Evolutionary conservation across 2,797 vertebrate genomes (phyloP).

Genomic region (Ptychobarbus kaznakovi): DNA sequence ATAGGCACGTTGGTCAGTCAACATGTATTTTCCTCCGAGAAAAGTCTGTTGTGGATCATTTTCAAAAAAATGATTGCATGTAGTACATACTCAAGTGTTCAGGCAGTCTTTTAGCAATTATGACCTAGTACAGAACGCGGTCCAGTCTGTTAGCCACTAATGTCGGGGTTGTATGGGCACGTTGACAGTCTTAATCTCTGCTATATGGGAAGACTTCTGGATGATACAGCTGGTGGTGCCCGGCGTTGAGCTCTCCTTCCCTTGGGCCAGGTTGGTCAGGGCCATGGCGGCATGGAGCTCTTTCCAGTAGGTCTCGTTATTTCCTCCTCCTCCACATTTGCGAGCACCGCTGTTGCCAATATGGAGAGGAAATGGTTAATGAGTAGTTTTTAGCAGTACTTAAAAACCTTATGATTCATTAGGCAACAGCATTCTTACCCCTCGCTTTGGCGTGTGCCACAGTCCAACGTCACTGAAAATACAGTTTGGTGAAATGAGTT

Average conservation of each 20-base stretch:
- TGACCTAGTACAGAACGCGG: not conserved
- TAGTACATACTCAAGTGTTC: conserved; percentile 39
- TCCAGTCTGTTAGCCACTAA: conserved; percentile 52
- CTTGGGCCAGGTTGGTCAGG: conserved; percentile 96
- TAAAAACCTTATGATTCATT: conserved; percentile 7
- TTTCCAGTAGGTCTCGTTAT: conserved; percentile 97
- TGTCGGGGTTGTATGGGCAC: conserved; percentile 87
- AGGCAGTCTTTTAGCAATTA: conserved; percentile 13
- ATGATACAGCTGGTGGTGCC: conserved; percentile 99
- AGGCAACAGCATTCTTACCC: conserved; percentile 32
- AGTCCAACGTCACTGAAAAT: conserved; percentile 53
- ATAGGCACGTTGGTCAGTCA: conserved; percentile 57
- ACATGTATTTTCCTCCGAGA: conserved; percentile 42
- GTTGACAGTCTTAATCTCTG: conserved; percentile 99
- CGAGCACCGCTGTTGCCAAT: conserved; percentile 16
- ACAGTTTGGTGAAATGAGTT: conserved; percentile 30
- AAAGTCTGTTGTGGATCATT: conserved; percentile 36
- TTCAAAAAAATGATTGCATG: conserved; percentile 33
- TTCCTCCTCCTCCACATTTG: conserved; percentile 76
- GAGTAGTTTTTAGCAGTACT: conserved; percentile 5
- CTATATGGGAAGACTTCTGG: conserved; percentile 99
- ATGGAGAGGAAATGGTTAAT: conserved; percentile 20
- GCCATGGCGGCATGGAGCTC: conserved; percentile 99
- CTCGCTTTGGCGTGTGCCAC: conserved; percentile 43
- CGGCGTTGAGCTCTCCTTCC: conserved; percentile 82